Base-by-base conservation (phyloP, 53 echinoderm and acorn worm species). In the Echinometra lucunter region DNA sequence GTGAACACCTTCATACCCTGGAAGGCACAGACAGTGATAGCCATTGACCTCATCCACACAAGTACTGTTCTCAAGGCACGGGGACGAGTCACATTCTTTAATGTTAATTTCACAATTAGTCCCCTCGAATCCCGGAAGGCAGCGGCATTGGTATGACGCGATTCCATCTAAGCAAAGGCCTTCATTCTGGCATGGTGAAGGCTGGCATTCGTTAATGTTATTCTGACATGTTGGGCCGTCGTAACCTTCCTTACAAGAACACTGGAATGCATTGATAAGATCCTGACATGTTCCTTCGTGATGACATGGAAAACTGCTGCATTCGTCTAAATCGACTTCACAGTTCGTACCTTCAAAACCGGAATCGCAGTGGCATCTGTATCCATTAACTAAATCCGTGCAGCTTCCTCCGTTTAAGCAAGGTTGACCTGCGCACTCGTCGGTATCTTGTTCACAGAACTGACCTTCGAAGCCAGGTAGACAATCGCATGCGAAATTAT, bases 41-140 rank as follows among this genome's bases (percentile, higher is more conserved):
- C 92, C 92, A 27, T 92, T 92, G 35, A 92, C 16, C 19, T 74
- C 92, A 27, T 92, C 92, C 49, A 92, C 35, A 47, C 92, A 92
- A 8, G 92, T 92, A 74, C 45, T 23, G 78, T 92, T 92, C 75
- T 78, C 55, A 69, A 25, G 0, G 42, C 92, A 92, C 1, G 92
- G 92, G 18, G 92, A 92, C 35, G 92, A 92, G 38, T 74, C 78
- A 35, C 92, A 92, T 78, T 92, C 92, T 30, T 92, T 55, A 12
- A 92, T 92, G 78, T 92, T 42, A 10, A 92, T 35, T 55, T 37
- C 75, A 56, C 92, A 92, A 53, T 78, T 47, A 11, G 10, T 37
- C 35, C 92, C 92, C 44, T 92, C 92, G 38, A 92, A 92, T 35
- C 92, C 92, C 4, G 92, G 92, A 15, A 92, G 92, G 57, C 92